A percentile compares a stretch with the other conserved stretches of the same genome.
Evolutionary conservation across 2,113 vertebrate genomes (phyloP).

Genomic region (Rissa tridactyla): DNA sequence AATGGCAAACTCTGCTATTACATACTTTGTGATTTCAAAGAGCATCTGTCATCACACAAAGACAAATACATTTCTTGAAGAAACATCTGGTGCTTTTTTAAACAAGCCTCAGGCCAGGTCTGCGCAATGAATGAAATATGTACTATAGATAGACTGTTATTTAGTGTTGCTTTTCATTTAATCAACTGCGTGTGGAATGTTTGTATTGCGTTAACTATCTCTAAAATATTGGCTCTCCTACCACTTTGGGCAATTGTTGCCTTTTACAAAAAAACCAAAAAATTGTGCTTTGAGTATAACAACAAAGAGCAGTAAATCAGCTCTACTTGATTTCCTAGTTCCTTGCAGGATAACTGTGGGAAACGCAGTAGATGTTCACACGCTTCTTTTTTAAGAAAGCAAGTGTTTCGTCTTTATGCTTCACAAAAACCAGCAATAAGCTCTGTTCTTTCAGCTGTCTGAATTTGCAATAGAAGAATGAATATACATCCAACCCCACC

Average conservation of each 20-base stretch:
- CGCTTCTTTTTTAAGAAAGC: neutral
- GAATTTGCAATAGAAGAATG: neutral
- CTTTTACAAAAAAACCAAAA: neutral
- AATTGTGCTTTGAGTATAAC: neutral
- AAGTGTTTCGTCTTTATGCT: neutral
- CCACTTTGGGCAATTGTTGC: neutral
- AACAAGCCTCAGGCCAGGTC: constrained; percentile 75
- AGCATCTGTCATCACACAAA: constrained; percentile 81
- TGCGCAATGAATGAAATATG: constrained; percentile 77
- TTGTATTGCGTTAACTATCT: constrained; percentile 61
- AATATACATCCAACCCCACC: neutral
- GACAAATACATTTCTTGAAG: constrained; percentile 78
- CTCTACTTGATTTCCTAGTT: neutral
- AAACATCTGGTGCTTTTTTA: constrained; percentile 82
- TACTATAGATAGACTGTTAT: constrained; percentile 73
- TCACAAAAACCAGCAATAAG: neutral
- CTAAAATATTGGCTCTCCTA: constrained; percentile 50
- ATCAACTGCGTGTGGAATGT: constrained; percentile 70
- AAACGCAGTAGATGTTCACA: neutral
- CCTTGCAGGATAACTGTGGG: neutral
- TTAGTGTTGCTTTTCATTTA: constrained; percentile 75
- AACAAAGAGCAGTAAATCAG: constrained; percentile 7
- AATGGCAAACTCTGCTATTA: constrained; percentile 77
- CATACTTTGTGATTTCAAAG: constrained; percentile 79
- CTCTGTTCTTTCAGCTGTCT: neutral